phyloP scores from a whole-genome alignment of 2,888 invertebrate species.

The Polylopha cassiicola region DNA sequence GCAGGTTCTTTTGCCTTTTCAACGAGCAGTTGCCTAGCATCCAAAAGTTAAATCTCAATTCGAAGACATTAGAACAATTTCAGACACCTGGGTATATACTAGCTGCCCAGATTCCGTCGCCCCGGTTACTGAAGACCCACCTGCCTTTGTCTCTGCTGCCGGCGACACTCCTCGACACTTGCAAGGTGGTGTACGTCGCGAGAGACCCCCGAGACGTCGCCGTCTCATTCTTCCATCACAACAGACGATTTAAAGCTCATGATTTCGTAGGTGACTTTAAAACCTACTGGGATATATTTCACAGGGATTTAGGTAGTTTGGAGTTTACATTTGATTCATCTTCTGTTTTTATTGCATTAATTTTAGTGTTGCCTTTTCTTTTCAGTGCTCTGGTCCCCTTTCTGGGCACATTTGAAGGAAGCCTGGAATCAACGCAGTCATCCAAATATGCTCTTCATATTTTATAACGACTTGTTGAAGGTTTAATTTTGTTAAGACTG shows the following conservation, averaged over 20 bases:
- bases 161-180: neutral
- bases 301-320: conserved; percentile 76
- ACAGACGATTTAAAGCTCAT: conserved; percentile 74
- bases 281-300: conserved; percentile 80
- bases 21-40: neutral
- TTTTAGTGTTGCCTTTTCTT: neutral
- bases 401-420: conserved; percentile 82
- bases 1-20: neutral
- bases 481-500: neutral
- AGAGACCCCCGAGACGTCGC: conserved; percentile 89
- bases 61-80: neutral
- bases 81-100: neutral
- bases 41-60: neutral
- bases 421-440: conserved; percentile 77
- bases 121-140: conserved; percentile 16
- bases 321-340: neutral
- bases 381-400: conserved; percentile 79
- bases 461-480: conserved; percentile 1
- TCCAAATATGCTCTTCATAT: conserved; percentile 60
- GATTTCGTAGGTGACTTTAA: conserved; percentile 76
- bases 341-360: neutral
- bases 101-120: conserved; percentile 15
- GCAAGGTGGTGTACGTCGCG: conserved; percentile 80
- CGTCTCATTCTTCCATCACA: conserved; percentile 85
- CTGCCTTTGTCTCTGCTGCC: conserved; percentile 14